These are phyloP conservation scores for Centropyge bicolor DNA, from an alignment of 2,797 vertebrate species.

Conservation along the genomic window DNA sequence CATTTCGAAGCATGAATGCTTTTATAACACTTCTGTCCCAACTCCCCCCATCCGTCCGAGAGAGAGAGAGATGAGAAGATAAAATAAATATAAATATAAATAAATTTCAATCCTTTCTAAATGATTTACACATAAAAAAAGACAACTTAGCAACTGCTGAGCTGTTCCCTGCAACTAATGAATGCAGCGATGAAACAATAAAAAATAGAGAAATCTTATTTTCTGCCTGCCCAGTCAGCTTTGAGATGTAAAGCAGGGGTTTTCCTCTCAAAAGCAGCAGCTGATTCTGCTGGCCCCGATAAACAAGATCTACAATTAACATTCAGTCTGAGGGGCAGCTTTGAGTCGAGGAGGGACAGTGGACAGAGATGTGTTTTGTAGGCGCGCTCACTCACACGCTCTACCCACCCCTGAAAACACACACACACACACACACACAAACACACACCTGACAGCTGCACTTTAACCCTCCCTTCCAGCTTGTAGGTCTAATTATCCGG, in stretches of 20 bases:
- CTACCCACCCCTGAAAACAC: slow-evolving; percentile 44
- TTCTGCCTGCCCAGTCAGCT: slow-evolving; percentile 69
- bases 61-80: no score
- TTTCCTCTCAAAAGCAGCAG: slow-evolving; percentile 68
- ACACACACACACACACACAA: slow-evolving; percentile 29
- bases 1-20: no score
- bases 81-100: no score
- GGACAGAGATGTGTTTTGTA: slow-evolving; percentile 78
- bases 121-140: slow-evolving; percentile 29
- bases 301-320: slow-evolving; percentile 73
- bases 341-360: slow-evolving; percentile 55
- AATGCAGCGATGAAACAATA: slow-evolving; percentile 43
- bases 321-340: slow-evolving; percentile 75
- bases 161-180: slow-evolving; percentile 42
- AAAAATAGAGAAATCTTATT: slow-evolving; percentile 62
- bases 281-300: slow-evolving; percentile 76
- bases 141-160: slow-evolving; percentile 17
- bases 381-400: slow-evolving; percentile 8
- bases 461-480: slow-evolving; percentile 81
- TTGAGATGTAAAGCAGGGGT: slow-evolving; percentile 79
- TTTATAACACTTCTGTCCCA: no score
- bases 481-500: slow-evolving; percentile 88
- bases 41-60: no score
- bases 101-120: slow-evolving; percentile 18
- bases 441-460: slow-evolving; percentile 90